Base-by-base conservation (phyloP, 1,140 invertebrate genomes). In the Leptestheria dahalacensis region DNA sequence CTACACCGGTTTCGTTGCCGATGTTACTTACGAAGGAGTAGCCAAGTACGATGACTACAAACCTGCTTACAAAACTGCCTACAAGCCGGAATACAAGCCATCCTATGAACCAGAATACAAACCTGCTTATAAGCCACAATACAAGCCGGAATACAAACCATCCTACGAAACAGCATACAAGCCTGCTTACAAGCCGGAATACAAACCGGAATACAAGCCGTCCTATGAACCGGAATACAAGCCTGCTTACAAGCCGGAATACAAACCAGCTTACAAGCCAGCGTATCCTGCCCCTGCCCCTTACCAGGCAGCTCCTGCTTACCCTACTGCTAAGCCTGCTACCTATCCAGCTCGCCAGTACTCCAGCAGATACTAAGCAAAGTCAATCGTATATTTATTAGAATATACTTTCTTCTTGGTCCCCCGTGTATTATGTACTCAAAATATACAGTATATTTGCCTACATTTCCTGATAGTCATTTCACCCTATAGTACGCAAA, bases 1-100 rank as follows among this genome's bases (percentile, higher is more conserved):
- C 79, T 77, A 81, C 66, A 83, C 79, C 6, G 85, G 85, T 4
- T 87, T 83, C 71, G 83, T 85, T 67, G 84, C 84, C 12, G 81
- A 86, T 61, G 84, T 87, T 1, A 77, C 79, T 61, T 87, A 86
- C 66, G 82, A 85, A 65, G 84, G 83, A 6, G 78, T 81, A 61
- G 81, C 82, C 0, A 75, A 72, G 20, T 84, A 81, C 64, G 57
- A 59, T 47, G n/a, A n/a, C n/a, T n/a, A n/a, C n/a, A n/a, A n/a
- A n/a, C 50, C 50, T 26, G 50, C 50, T 20, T 56, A 56, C 53
- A 12, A 52, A 52, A 11, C 50, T 1, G 50, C 50, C 2, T 57
- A 29, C 53, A 53, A 56, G 18, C 48, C 59, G 25, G 59, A 24
- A 53, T 60, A 60, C 59, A 60, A 60, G 33, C 59, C 59, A 24